Conservation (phyloP, 2,888 invertebrate species). For the Monochamus alternatus region DNA sequence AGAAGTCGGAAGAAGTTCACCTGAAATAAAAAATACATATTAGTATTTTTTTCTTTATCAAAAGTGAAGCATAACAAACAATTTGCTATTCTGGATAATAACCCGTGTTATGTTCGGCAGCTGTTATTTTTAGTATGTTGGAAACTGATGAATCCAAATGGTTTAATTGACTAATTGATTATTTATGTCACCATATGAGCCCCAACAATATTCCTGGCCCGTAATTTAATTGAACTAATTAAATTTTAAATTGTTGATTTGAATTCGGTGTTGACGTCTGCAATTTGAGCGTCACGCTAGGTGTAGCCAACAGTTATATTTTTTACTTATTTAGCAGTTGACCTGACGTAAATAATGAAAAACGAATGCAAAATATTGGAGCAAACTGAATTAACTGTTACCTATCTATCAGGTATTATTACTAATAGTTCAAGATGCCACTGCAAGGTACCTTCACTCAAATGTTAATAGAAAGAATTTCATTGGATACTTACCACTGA, state of each 20-base stretch:
- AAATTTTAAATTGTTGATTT: slow-evolving; percentile 12
- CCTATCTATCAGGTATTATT: no score
- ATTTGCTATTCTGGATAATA: not conserved
- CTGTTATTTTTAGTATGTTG: not conserved
- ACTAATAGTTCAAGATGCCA: no score
- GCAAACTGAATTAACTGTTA: no score
- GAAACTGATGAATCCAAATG: slow-evolving; percentile 1
- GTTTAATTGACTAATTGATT: slow-evolving; percentile 7
- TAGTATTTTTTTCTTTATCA: not conserved
- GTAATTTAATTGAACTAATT: slow-evolving; percentile 12
- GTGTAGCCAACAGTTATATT: no score
- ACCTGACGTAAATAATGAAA: no score
- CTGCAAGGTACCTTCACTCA: no score
- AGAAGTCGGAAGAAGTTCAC: not conserved
- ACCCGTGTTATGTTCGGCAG: not conserved
- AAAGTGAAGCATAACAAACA: not conserved
- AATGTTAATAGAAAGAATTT: no score
- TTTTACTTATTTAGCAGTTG: no score
- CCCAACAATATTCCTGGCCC: not conserved
- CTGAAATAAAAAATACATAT: not conserved
- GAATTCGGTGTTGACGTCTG: slow-evolving; percentile 7
- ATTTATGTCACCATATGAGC: slow-evolving; percentile 12
- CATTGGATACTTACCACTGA: no score
- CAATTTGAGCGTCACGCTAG: not conserved
- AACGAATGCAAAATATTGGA: no score